phyloP scores from a whole-genome alignment of 2,888 invertebrate genomes.

The Rotaria macrura region DNA sequence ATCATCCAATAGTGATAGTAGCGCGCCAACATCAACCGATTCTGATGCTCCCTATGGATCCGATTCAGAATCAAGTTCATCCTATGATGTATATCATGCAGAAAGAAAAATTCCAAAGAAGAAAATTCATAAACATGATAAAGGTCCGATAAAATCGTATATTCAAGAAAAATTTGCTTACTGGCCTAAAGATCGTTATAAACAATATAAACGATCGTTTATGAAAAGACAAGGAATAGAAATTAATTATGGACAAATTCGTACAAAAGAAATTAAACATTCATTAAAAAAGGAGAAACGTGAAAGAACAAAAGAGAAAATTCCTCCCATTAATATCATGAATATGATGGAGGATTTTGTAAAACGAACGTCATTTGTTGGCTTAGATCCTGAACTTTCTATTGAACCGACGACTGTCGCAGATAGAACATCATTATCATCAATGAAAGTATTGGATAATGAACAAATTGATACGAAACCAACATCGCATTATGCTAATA shows the following conservation, averaged over 20 bases:
- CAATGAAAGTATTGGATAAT: not conserved
- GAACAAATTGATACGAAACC: not conserved
- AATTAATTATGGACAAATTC: not conserved
- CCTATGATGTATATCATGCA: not conserved
- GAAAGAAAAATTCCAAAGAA: not conserved
- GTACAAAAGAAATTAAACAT: not conserved
- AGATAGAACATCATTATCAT: not conserved
- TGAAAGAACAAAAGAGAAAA: not conserved
- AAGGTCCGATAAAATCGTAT: not conserved
- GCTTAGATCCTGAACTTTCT: not conserved
- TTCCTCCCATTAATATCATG: not conserved
- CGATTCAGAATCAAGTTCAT: not conserved
- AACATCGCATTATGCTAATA: not conserved
- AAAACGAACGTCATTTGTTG: not conserved
- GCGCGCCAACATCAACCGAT: not conserved
- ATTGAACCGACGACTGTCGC: not conserved
- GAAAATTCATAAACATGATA: not conserved
- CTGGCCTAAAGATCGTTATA: not conserved
- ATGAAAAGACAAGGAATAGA: not conserved
- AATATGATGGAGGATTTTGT: not conserved
- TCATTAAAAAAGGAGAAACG: constrained; percentile 5
- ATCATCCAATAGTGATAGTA: not conserved
- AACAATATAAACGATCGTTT: not conserved
- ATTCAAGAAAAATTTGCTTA: not conserved
- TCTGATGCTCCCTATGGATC: not conserved